Base-by-base conservation (phyloP, 2,113 vertebrate genomes). In the Lophotis ruficrista region DNA sequence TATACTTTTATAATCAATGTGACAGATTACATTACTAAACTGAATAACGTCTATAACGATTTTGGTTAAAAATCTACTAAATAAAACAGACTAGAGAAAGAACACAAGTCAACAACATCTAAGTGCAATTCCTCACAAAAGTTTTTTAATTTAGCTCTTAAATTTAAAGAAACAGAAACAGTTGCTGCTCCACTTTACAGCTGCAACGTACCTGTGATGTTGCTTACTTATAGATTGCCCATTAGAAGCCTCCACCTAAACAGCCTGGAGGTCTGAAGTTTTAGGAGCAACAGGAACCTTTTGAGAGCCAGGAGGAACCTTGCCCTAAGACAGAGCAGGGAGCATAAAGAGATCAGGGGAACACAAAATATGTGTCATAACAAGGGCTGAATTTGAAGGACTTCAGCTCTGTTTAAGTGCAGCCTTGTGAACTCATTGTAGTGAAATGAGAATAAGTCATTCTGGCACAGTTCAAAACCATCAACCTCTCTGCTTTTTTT, bases 141-240 rank as follows among this genome's bases (percentile, higher is more conserved):
- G 3, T 76, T 75, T 54, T 78, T 27, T 47, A 81, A 70, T 68
- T 24, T 62, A 53, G 33, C 9, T 7, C 10, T 37, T 53, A 33
- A 58, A 37, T 53, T 58, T 83, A 19, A 92, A 79, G 38, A 21
- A 61, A 24, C 10, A 45, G 22, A 73, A 84, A 28, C 1, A 6
- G 8, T 9, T 50, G 14, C 19, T 43, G 4, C 19, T 61, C 12
- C 10, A 13, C 10, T 61, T 75, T 30, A 41, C 7, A 27, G 4
- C 16, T 62, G 25, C n/a, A 61, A 33, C 4, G 12, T 53, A 43
- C 28, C 4, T 30, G 3, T 28, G n/a, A 10, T 0, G 1, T 7
- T 23, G 14, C 6, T 65, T 79, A 69, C 35, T 38, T 65, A 72
- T 2, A 35, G 6, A 3, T 9, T 60, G 33, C 10, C 58, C 23